Evolutionary conservation across 2,888 invertebrate genomes (phyloP), one percentile per base, ranked within the genome.

Genomic region (Eurytoma adleriae): DNA sequence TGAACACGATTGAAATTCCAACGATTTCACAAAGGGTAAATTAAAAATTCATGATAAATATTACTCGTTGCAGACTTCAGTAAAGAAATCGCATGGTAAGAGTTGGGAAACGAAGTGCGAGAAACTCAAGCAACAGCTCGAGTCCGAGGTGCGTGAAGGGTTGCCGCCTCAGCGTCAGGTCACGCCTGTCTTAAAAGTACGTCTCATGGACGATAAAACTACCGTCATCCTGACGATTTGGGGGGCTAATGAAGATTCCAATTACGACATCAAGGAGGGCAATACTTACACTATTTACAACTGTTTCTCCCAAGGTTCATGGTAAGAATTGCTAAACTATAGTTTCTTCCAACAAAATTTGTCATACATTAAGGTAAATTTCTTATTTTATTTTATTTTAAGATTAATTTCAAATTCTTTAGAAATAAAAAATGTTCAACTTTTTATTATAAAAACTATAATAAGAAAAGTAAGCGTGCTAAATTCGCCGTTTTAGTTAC

Each of bases 171-270:
- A 85, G 24, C 88, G 92, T 54, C 86, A 91, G 67, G 92, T 92
- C 16, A 88, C 89, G 13, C 85, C 91, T 1, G 86, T 93, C 69
- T 84, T 92, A 71, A 92, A 91, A 86, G 84, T 93, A 75, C 89
- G 91, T 50, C 86, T 93, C 13, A 85, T 91, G 50, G 92, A 93
- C 83, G 89, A 89, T 64, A 86, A 89, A 4, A 86, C 86, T 40
- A 87, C 87, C 76, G 92, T 92, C 4, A 89, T 93, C 86, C 89
- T 96, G 84, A 94, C 94, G 10, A 91, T 96, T 80, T 96, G 96
- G 96, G 92, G 93, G 72, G 95, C 95, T 0, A 92, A 91, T 18
- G 94, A 95, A 30, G 93, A 93, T 2, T 90, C 94, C 18, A 83
- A 91, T 16, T 91, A 93, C 20, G 87, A 93, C 7, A 89, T 95